Evolutionary conservation across 1,140 invertebrate species (phyloP), one percentile per base, ranked within the genome.

Genomic region (Bradynema listronoti): DNA sequence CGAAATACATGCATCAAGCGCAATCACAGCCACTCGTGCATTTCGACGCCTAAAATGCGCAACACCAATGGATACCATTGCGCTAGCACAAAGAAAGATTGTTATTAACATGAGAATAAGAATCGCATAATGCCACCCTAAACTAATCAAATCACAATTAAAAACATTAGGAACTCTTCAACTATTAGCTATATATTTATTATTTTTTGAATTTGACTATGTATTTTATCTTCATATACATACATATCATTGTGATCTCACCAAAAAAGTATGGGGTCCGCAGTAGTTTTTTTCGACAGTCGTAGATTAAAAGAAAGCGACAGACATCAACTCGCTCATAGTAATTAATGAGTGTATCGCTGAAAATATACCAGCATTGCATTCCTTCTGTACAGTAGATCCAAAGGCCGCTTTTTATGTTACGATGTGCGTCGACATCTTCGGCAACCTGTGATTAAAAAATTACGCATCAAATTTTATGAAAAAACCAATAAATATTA

Each of bases 111-210:
- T 58, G 6, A 75, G 45, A 50, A 76, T 69, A n/a, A 76, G 50
- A 14, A 77, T 69, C 16, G 73, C 76, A 29, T 78, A 78, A 53
- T 78, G 76, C 73, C 73, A 76, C 29, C 72, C 74, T 75, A 52
- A 75, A 60, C 22, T 6, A 36, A 45, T 5, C 0, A 29, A 63
- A 59, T 59, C 3, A 6, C 0, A n/a, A 36, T 16, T 2, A 16
- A 42, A 43, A 22, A 36, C 11, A 32, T 63, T n/a, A n/a, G n/a
- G n/a, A n/a, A n/a, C n/a, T n/a, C n/a, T n/a, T n/a, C n/a, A n/a
- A n/a, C n/a, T n/a, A n/a, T n/a, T n/a, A n/a, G n/a, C n/a, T n/a
- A n/a, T n/a, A n/a, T n/a, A n/a, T n/a, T n/a, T n/a, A n/a, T n/a
- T n/a, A n/a, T n/a, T n/a, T n/a, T n/a, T n/a, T n/a, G n/a, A n/a